Percentiles rank a stretch among this genome's conserved stretches.
phyloP scores from a whole-genome alignment of 1,140 invertebrate species.

The Ostrea denselamellosa region DNA sequence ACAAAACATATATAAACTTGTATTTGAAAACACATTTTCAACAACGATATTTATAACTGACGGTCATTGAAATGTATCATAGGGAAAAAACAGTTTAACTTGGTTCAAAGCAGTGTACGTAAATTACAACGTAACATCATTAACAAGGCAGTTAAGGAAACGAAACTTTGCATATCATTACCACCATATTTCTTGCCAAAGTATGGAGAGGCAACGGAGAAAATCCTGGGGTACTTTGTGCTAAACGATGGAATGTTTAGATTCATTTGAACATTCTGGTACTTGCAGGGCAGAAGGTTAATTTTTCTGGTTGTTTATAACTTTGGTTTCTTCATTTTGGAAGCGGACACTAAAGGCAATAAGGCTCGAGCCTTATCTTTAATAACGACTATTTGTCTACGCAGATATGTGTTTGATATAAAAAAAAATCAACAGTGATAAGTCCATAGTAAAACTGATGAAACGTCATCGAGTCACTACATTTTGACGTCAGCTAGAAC shows the following conservation, averaged over 20 bases:
- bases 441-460: background rate
- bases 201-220: background rate
- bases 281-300: background rate
- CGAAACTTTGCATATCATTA: background rate
- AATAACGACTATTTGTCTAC: background rate
- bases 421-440: background rate
- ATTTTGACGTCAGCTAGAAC: background rate
- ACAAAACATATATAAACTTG: background rate
- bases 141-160: background rate
- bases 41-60: background rate
- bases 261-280: background rate
- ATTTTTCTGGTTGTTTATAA: background rate
- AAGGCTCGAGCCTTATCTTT: background rate
- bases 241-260: background rate
- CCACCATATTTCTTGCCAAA: background rate
- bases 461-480: background rate
- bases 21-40: background rate
- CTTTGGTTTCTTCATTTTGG: background rate
- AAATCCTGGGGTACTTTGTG: background rate
- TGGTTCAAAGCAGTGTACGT: background rate
- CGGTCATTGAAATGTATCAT: background rate
- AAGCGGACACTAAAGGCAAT: background rate
- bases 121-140: background rate
- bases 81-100: background rate
- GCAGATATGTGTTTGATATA: constrained; percentile 1